Conservation (phyloP, 2,888 invertebrate species). For the Hermaeophaga mercurialis region DNA sequence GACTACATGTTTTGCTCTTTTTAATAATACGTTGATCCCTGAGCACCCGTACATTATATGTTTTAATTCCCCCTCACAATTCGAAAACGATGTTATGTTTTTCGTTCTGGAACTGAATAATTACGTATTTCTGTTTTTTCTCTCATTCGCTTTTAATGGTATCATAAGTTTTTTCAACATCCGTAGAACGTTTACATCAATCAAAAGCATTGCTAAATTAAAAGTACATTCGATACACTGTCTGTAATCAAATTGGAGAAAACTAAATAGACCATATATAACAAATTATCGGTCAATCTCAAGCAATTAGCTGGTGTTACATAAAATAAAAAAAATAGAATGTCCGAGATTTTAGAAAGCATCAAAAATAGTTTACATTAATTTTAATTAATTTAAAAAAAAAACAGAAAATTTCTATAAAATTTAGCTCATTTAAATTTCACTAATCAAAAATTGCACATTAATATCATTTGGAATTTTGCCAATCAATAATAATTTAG, state of each 20-base stretch:
- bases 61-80: conserved; percentile 32
- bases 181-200: neutral
- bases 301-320: no score
- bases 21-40: conserved; percentile 43
- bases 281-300: no score
- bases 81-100: conserved; percentile 10
- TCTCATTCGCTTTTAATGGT: neutral
- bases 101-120: conserved; percentile 16
- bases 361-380: no score
- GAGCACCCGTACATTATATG: conserved; percentile 33
- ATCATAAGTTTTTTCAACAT: neutral
- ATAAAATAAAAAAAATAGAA: no score
- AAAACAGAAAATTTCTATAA: no score
- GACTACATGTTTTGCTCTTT: conserved; percentile 42
- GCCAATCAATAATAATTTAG: no score
- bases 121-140: conserved; percentile 3
- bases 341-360: no score
- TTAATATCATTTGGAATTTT: no score
- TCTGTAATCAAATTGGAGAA: neutral
- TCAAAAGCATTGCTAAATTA: conserved; percentile 3
- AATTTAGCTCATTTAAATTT: no score
- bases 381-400: no score
- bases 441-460: no score
- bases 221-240: neutral
- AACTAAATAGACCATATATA: neutral